phyloP scores from a whole-genome alignment of 2,888 invertebrate species.

The Ornithoptera alexandrae region DNA sequence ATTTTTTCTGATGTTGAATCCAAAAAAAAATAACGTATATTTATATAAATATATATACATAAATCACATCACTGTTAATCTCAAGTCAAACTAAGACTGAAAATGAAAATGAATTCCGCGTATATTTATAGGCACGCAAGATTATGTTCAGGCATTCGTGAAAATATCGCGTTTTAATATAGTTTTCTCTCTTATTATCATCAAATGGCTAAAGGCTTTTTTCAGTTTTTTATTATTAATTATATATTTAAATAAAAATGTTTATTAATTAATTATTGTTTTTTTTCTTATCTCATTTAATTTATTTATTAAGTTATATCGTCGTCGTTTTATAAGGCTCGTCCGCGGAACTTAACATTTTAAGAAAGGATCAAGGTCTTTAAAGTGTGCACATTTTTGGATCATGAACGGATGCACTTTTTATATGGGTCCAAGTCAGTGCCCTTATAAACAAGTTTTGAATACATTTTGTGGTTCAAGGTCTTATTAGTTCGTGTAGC shows the following conservation, averaged over 20 bases:
- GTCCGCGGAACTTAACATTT: background rate
- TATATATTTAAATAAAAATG: background rate
- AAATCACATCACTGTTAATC: constrained; percentile 64
- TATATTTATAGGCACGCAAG: constrained; percentile 77
- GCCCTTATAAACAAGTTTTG: constrained; percentile 57
- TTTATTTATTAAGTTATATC: no score
- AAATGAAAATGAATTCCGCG: constrained; percentile 79
- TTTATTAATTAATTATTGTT: background rate
- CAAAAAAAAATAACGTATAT: constrained; percentile 28
- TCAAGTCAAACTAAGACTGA: constrained; percentile 69
- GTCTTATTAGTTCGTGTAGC: constrained; percentile 3
- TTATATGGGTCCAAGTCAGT: constrained; percentile 64
- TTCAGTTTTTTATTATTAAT: no score
- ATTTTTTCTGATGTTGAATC: constrained; percentile 65
- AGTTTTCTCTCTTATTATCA: constrained; percentile 59
- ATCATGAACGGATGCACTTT: constrained; percentile 57
- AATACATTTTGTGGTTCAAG: constrained; percentile 33
- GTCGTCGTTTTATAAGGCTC: no score
- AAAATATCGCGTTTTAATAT: constrained; percentile 61
- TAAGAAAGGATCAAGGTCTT: background rate
- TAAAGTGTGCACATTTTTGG: background rate
- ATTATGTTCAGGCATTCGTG: constrained; percentile 73
- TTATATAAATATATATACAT: constrained; percentile 1
- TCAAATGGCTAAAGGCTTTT: constrained; percentile 31
- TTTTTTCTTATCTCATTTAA: background rate